A percentile compares a stretch with the other conserved stretches of the same genome.
Evolutionary conservation across 2,113 vertebrate genomes (phyloP).

Genomic region (Girardinichthys multiradiatus): DNA sequence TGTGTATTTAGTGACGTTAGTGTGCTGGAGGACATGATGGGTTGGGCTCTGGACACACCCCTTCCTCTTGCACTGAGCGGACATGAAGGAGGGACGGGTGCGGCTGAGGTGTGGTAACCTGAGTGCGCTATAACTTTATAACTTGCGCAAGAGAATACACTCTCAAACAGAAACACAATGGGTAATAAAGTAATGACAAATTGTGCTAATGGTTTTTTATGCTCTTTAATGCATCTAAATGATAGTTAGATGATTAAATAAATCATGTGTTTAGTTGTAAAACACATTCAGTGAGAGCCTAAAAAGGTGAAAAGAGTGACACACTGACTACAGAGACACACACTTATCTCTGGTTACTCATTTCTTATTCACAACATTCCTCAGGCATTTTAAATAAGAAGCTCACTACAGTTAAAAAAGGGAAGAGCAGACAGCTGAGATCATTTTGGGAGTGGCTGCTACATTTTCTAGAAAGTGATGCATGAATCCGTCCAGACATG

Average conservation of each 20-base stretch:
- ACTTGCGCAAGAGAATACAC: conserved; percentile 39
- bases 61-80: conserved; percentile 55
- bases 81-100: conserved; percentile 29
- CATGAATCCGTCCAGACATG: not conserved
- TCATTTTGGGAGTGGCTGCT: conserved; percentile 37
- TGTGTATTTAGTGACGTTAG: conserved; percentile 62
- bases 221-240: not conserved
- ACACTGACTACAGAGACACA: not conserved
- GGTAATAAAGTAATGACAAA: conserved; percentile 12
- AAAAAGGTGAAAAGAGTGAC: not conserved
- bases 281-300: not conserved
- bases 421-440: conserved; percentile 24
- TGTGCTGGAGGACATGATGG: conserved; percentile 56
- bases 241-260: not conserved
- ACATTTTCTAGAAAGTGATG: not conserved
- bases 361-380: conserved; percentile 52
- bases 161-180: conserved; percentile 17
- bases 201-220: not conserved
- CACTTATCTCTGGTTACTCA: conserved; percentile 38
- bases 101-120: conserved; percentile 71
- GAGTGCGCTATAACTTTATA: conserved; percentile 39
- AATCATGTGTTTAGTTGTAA: not conserved
- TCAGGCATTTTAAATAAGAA: conserved; percentile 14
- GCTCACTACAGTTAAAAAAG: conserved; percentile 28
- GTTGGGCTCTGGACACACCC: conserved; percentile 62